These are phyloP conservation scores for Cinclus cinclus DNA, from an alignment of 2,113 vertebrate genomes.

Conservation along the genomic window DNA sequence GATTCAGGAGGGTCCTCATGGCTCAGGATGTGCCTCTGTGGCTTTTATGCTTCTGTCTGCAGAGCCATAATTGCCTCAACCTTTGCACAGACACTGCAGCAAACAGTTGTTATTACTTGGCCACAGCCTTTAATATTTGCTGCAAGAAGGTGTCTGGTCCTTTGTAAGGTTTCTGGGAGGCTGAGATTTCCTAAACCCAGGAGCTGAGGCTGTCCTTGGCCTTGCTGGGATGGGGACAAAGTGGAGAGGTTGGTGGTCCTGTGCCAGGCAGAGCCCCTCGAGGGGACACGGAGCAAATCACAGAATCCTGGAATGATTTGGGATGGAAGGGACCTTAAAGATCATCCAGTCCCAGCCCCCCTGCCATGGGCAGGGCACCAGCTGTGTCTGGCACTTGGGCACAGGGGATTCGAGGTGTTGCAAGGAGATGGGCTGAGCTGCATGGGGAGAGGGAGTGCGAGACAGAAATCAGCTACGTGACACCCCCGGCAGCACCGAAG, in stretches of 20 bases:
- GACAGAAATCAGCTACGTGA: background rate
- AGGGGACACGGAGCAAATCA: background rate
- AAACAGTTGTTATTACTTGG: background rate
- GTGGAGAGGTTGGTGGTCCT: accelerated
- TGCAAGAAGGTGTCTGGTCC: background rate
- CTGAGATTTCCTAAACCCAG: background rate
- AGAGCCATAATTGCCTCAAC: background rate
- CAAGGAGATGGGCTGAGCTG: background rate
- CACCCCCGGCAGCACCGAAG: accelerated
- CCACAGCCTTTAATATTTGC: background rate
- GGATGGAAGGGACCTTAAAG: background rate
- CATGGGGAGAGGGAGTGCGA: background rate
- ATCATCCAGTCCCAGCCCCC: background rate
- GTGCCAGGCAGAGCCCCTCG: background rate
- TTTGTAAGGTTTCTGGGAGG: background rate
- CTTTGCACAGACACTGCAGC: background rate
- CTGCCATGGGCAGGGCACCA: background rate
- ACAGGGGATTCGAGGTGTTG: background rate
- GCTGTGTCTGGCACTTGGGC: constrained; percentile 27
- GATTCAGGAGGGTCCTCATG: accelerated
- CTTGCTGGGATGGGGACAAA: background rate
- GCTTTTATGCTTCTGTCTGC: background rate
- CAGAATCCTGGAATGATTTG: background rate
- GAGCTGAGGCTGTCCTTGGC: background rate
- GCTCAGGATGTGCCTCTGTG: background rate